Base-by-base conservation (phyloP, 1,140 invertebrate genomes). In the Heterodera carotae region DNA sequence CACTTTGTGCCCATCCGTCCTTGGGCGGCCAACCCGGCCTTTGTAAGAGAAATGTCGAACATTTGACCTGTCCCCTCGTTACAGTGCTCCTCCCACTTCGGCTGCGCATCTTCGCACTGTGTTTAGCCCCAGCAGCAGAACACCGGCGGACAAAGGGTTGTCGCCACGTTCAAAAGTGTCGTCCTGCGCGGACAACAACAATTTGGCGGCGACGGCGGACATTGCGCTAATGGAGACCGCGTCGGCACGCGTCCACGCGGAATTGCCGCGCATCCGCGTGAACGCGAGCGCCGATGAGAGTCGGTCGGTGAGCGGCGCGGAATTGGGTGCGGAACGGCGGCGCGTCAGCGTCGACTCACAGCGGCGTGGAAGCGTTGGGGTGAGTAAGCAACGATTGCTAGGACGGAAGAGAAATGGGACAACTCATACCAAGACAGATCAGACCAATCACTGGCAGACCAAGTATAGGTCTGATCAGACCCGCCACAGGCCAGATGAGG, bases 231-330 rank as follows among this genome's bases (percentile, higher is more conserved):
- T 22, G n/a, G 33, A 66, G 25, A 66, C 62, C n/a, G 25, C 62
- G 29, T 31, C 62, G 62, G 33, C 62, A 18, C 29, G 27, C 29
- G 29, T 29, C 3, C 62, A 31, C 27, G 12, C 27, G 62, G 62
- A 66, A 66, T 10, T 66, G n/a, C 62, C 62, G 33, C 62, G 62
- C 25, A 66, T 66, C 7, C 62, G 62, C 27, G 62, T 66, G n/a
- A 66, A 66, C 62, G 62, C 8, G 27, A n/a, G 33, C 12, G 62
- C 27, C 62, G 33, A 66, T 56, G 48, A 56, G 48, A 56, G 48
- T 56, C 48, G 48, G 18, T 56, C 48, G 48, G 48, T 56, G 22
- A 22, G 18, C 48, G 48, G 48, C 12, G 18, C 48, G 18, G 48
- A 56, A 18, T 5, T 22, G 48, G 18, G 12, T 1, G 22, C 3